Conservation (phyloP, 1,140 invertebrate genomes). For the Drosophila bipectinata region DNA sequence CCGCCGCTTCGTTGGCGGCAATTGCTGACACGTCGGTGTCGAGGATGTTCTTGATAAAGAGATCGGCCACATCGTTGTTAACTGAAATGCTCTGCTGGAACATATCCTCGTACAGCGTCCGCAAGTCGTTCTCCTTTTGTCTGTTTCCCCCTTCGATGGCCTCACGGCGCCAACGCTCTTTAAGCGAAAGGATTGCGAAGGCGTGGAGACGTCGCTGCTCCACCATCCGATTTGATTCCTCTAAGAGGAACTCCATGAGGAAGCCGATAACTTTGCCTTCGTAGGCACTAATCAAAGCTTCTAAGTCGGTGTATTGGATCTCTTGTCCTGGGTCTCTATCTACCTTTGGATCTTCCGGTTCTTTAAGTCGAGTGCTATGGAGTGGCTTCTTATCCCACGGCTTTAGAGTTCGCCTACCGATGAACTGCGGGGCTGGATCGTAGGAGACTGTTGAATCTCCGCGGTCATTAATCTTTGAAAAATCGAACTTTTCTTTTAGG, state of each 20-base stretch:
- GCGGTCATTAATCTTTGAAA: neutral
- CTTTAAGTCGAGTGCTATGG: no score
- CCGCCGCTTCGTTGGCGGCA: conserved; percentile 85
- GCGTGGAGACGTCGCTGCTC: conserved; percentile 89
- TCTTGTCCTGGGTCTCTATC: conserved; percentile 12
- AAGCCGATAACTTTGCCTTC: conserved; percentile 68
- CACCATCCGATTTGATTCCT: conserved; percentile 88
- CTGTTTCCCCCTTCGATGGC: conserved; percentile 88
- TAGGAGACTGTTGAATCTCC: neutral
- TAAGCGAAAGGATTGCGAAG: conserved; percentile 88
- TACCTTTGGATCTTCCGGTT: no score
- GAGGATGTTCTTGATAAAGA: conserved; percentile 88
- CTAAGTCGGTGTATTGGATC: conserved; percentile 47
- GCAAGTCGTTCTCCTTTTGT: conserved; percentile 87
- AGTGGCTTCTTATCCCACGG: no score
- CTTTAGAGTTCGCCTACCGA: no score
- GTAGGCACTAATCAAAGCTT: conserved; percentile 59
- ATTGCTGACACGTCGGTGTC: conserved; percentile 86
- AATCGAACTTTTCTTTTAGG: neutral
- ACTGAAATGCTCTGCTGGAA: conserved; percentile 85
- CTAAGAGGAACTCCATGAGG: conserved; percentile 82
- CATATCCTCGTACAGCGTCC: conserved; percentile 89
- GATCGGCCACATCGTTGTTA: conserved; percentile 86
- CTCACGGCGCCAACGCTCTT: conserved; percentile 87
- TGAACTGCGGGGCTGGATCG: no score